Percentiles rank a stretch among this genome's conserved stretches.
phyloP scores from a whole-genome alignment of 2,113 vertebrate species.

The Dunckerocampus dactyliophorus region DNA sequence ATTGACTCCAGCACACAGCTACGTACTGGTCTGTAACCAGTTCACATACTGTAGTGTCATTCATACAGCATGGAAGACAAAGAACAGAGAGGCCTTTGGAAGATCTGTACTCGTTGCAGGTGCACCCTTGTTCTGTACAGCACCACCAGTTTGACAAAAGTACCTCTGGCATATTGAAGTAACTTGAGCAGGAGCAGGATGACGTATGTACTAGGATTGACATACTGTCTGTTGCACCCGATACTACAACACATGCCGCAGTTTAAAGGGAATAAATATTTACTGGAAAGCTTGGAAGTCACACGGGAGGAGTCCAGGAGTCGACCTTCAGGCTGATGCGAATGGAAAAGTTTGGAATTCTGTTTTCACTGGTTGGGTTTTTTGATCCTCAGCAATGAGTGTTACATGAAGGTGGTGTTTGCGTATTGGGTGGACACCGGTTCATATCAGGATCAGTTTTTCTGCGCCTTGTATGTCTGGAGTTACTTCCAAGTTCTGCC shows the following conservation, averaged over 20 bases:
- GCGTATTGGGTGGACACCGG: too few relatives aligned
- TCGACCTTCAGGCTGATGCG: slow-evolving; percentile 52
- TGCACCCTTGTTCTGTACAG: not conserved
- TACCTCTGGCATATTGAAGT: too few relatives aligned
- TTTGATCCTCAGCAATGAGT: not conserved
- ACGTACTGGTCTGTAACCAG: not conserved
- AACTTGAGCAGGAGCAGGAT: too few relatives aligned
- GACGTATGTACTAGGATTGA: too few relatives aligned
- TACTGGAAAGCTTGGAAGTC: not conserved
- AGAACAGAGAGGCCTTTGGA: not conserved
- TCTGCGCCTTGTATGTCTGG: too few relatives aligned
- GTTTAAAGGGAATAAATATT: not conserved
- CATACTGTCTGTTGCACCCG: not conserved
- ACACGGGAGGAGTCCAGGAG: slow-evolving; percentile 18
- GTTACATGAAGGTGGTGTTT: too few relatives aligned
- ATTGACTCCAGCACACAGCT: not conserved
- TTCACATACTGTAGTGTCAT: not conserved
- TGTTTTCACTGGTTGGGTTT: not conserved
- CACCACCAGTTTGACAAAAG: too few relatives aligned
- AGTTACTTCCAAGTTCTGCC: too few relatives aligned
- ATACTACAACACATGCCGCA: not conserved
- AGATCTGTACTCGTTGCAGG: not conserved
- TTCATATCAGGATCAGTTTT: too few relatives aligned
- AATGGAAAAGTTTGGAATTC: slow-evolving; percentile 25
- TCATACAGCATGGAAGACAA: not conserved